Conservation (phyloP, 1,140 invertebrate species). For the Berghia stephanieae region DNA sequence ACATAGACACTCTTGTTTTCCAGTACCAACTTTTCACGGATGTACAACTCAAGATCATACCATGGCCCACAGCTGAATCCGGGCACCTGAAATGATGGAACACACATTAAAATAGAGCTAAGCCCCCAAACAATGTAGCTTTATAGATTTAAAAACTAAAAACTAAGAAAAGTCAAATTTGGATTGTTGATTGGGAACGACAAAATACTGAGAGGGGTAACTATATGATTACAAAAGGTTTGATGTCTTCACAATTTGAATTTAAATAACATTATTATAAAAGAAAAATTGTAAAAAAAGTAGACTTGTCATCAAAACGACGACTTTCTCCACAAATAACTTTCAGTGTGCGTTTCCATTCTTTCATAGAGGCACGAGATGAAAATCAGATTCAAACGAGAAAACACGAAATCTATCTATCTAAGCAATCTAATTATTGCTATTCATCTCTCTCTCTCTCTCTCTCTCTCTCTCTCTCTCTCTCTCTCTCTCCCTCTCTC, state of each 20-base stretch:
- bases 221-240: no score
- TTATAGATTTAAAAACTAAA: no score
- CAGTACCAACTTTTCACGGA: constrained; percentile 20
- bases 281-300: neutral
- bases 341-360: neutral
- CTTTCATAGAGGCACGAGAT: neutral
- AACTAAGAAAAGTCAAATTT: no score
- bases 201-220: no score
- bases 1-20: constrained; percentile 31
- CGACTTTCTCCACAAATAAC: neutral
- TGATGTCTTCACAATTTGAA: neutral
- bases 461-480: neutral
- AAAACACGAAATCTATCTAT: no score
- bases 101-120: no score
- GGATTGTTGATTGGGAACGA: no score
- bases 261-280: neutral
- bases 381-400: no score
- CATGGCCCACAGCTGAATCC: constrained; percentile 31
- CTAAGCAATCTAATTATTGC: neutral
- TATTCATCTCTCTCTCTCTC: neutral
- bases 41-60: constrained; percentile 30
- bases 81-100: neutral
- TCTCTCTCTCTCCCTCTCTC: constrained; percentile 4
- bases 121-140: no score
- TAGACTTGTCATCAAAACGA: no score